These are phyloP conservation scores for Protaetia brevitarsis DNA, from an alignment of 1,140 invertebrate species.

Conservation along the genomic window DNA sequence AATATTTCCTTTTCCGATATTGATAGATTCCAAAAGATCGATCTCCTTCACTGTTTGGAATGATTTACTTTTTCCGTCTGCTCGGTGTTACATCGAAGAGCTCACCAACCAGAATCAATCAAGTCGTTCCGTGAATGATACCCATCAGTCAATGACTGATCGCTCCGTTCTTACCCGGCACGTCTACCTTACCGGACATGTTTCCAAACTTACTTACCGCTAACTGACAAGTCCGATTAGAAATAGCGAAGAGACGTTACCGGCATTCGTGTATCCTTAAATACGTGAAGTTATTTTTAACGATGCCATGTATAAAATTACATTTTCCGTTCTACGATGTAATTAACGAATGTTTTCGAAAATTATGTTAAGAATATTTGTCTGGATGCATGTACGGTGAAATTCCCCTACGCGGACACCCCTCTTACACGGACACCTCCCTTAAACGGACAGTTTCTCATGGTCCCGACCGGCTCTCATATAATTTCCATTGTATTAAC, in stretches of 20 bases:
- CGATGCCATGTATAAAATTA: neutral
- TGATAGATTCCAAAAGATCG: too few relatives aligned
- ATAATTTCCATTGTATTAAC: too few relatives aligned
- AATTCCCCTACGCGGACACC: too few relatives aligned
- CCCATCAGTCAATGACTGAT: neutral
- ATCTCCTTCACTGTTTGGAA: too few relatives aligned
- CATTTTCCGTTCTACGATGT: neutral
- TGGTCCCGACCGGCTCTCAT: too few relatives aligned
- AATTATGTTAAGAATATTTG: too few relatives aligned
- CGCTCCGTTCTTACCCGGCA: neutral
- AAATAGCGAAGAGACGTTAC: neutral
- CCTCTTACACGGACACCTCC: too few relatives aligned
- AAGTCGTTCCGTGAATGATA: neutral
- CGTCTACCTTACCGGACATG: neutral
- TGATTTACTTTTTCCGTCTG: too few relatives aligned
- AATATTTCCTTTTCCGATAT: too few relatives aligned
- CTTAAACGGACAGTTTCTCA: too few relatives aligned
- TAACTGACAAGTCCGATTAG: neutral
- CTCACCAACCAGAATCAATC: neutral
- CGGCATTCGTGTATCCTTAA: neutral
- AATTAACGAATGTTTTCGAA: neutral
- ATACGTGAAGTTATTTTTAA: neutral
- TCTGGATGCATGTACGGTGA: too few relatives aligned
- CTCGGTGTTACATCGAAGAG: neutral
- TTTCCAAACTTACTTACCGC: neutral